Percentiles rank a stretch among this genome's conserved stretches.
phyloP scores from a whole-genome alignment of 2,797 vertebrate genomes.

The Bovichtus variegatus region DNA sequence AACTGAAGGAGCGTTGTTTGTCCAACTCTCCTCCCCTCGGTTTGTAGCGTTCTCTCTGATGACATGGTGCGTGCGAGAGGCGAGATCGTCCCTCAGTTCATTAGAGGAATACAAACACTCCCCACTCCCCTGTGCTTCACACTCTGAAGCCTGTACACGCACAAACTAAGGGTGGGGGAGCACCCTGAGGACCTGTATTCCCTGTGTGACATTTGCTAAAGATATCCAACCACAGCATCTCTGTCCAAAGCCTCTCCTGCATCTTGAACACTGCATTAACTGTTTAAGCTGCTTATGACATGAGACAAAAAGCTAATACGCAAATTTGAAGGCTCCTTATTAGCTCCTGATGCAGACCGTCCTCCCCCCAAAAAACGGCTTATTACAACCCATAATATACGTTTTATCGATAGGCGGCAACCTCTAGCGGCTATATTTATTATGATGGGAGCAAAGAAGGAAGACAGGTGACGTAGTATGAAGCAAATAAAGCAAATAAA shows the following conservation, averaged over 20 bases:
- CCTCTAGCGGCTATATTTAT: too few relatives aligned
- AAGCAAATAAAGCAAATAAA: too few relatives aligned
- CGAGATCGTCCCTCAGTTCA: constrained; percentile 70
- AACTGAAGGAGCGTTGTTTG: not conserved
- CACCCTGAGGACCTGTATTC: constrained; percentile 41
- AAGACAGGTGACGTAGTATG: too few relatives aligned
- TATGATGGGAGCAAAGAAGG: too few relatives aligned
- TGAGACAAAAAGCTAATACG: not conserved
- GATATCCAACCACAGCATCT: constrained; percentile 3
- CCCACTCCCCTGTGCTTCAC: constrained; percentile 60
- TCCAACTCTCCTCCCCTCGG: constrained; percentile 7
- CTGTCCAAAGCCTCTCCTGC: constrained; percentile 15
- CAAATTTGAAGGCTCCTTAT: not conserved
- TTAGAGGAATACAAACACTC: constrained; percentile 75
- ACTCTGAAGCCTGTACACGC: constrained; percentile 56
- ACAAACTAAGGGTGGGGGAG: constrained; percentile 15
- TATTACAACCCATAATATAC: too few relatives aligned
- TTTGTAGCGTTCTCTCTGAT: constrained; percentile 24
- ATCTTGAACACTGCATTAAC: not conserved
- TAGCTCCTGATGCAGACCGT: not conserved
- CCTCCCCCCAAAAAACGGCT: too few relatives aligned
- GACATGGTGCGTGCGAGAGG: constrained; percentile 49
- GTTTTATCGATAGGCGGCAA: too few relatives aligned
- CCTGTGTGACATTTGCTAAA: constrained; percentile 44
- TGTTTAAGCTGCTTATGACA: constrained; percentile 1